These are phyloP conservation scores for Leptinotarsa texana DNA, from an alignment of 1,140 invertebrate species.

Conservation along the genomic window DNA sequence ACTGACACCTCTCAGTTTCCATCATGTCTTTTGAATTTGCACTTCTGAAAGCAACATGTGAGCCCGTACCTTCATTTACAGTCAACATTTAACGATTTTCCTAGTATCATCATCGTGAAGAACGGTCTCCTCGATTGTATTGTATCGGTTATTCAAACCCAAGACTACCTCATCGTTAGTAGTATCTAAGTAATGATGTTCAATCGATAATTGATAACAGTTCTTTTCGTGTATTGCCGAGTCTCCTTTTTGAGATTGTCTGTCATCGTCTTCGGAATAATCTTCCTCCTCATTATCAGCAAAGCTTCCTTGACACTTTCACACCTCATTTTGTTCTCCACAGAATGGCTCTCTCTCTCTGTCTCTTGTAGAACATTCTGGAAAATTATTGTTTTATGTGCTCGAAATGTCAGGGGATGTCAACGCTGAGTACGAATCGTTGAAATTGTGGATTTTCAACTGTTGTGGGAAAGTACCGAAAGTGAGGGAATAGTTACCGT, in stretches of 20 bases:
- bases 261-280: too few species aligned
- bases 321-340: background rate
- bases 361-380: background rate
- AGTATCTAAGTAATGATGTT: background rate
- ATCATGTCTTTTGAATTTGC: background rate
- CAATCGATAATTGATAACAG: background rate
- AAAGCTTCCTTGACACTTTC: background rate
- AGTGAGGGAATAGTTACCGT: background rate
- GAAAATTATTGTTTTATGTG: background rate
- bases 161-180: background rate
- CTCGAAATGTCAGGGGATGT: constrained; percentile 9
- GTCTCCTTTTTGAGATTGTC: background rate
- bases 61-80: too few species aligned
- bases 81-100: too few species aligned
- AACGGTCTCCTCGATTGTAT: too few species aligned
- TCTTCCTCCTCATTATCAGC: background rate
- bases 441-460: background rate
- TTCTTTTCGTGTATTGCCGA: background rate
- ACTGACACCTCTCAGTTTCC: background rate
- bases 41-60: too few species aligned
- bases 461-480: background rate
- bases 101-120: too few species aligned
- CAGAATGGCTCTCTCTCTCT: background rate
- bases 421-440: background rate
- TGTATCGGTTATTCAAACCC: too few species aligned